Evolutionary conservation across 2,113 vertebrate species (phyloP).

Genomic region (Hemibagrus wyckioides): DNA sequence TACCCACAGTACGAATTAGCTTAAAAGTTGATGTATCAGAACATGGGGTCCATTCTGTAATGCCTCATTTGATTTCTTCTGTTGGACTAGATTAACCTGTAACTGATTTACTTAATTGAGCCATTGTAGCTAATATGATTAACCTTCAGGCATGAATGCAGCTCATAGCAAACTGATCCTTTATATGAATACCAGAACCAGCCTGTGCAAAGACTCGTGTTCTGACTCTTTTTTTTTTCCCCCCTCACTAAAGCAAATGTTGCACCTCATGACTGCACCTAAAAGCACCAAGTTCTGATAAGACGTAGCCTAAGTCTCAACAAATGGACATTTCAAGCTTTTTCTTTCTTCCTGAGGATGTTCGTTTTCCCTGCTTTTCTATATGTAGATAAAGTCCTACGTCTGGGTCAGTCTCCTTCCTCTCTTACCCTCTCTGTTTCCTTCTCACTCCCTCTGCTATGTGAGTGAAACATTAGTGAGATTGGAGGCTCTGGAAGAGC

Average conservation of each 20-base stretch:
- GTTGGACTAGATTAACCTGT: constrained; percentile 62
- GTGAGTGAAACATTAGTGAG: constrained; percentile 46
- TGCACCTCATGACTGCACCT: constrained; percentile 5
- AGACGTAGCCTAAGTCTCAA: neutral
- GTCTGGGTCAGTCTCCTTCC: neutral
- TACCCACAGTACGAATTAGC: neutral
- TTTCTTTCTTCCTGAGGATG: neutral
- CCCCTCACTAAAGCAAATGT: neutral
- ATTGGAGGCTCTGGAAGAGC: constrained; percentile 30
- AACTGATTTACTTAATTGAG: constrained; percentile 63
- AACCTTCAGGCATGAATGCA: constrained; percentile 20
- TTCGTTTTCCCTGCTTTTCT: neutral
- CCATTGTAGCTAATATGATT: constrained; percentile 65
- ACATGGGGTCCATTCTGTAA: constrained; percentile 43
- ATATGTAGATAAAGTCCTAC: neutral
- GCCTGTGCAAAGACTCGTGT: neutral
- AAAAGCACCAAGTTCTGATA: constrained; percentile 29
- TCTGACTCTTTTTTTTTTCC: neutral
- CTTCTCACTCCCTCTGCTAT: neutral
- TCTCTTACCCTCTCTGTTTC: neutral
- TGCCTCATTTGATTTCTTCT: constrained; percentile 35
- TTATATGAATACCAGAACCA: neutral
- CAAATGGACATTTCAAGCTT: constrained; percentile 10
- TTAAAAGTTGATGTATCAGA: neutral
- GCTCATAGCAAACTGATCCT: constrained; percentile 1